Base-by-base conservation (phyloP, 2,888 invertebrate genomes). In the Zhuqinia jingwanae region DNA sequence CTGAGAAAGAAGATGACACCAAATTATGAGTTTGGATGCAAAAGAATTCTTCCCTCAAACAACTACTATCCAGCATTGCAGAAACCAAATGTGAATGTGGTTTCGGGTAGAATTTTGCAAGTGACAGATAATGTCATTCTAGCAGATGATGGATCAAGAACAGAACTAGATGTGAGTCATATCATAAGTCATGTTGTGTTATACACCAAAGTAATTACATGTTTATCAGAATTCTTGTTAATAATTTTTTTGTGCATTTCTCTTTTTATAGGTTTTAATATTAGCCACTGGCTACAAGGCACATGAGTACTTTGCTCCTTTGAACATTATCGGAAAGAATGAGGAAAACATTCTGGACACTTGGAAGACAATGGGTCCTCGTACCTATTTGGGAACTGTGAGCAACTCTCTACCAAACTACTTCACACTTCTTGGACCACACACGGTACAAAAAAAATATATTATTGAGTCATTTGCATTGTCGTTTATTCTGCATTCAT, bases 241-340 rank as follows among this genome's bases (percentile, higher is more conserved):
- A n/a, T n/a, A n/a, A n/a, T n/a, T n/a, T n/a, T n/a, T n/a, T n/a
- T n/a, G n/a, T n/a, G n/a, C n/a, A n/a, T n/a, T n/a, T n/a, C n/a
- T n/a, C 58, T 20, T 25, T 60, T 83, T n/a, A 20, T n/a, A 89
- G 90, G 88, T 89, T 6, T 68, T 90, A 1, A 88, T 90, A 17
- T 60, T 89, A 1, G 89, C 89, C 0, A 90, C 90, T 10, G 90
- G 90, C 10, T 90, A 81, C 73, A 75, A 82, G 65, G 70, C 89
- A 6, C 89, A 90, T 56, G 90, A 89, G 30, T 90, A 84, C 36
- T 90, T 89, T 78, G 65, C 80, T 5, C 90, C 90, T 3, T 42
- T 90, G 70, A 81, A 75, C 42, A 83, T 90, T n/a, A 65, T 27
- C 22, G 89, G 87, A 3, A 77, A 60, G 17, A n/a, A 88, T 50